Percentiles rank a stretch among this genome's conserved stretches.
These are phyloP conservation scores for Danio albolineatus DNA, from an alignment of 2,797 vertebrate species.

Conservation along the genomic window DNA sequence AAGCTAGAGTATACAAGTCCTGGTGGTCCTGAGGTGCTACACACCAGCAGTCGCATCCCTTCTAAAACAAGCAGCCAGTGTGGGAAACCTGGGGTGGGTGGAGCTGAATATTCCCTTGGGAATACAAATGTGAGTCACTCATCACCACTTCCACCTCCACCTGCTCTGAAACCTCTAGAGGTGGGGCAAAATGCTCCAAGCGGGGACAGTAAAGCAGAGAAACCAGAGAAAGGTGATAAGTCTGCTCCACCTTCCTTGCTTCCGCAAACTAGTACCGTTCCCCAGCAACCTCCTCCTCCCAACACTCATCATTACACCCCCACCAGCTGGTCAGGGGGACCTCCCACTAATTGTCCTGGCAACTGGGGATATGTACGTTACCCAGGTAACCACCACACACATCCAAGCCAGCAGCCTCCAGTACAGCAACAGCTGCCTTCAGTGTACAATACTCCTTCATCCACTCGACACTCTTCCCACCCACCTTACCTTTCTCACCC, in stretches of 20 bases:
- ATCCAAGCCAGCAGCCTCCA: conserved; percentile 78
- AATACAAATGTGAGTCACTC: conserved; percentile 75
- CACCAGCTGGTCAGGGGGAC: conserved; percentile 84
- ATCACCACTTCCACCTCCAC: conserved; percentile 80
- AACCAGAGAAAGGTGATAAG: conserved; percentile 81
- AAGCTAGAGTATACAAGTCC: conserved; percentile 78
- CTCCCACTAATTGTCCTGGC: conserved; percentile 77
- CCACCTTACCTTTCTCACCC: conserved; percentile 81
- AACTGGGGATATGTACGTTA: conserved; percentile 84
- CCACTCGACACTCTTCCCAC: conserved; percentile 78
- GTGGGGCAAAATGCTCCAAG: conserved; percentile 73
- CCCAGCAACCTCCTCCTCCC: conserved; percentile 77
- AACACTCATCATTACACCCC: conserved; percentile 89
- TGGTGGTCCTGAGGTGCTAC: conserved; percentile 66
- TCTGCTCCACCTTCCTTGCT: conserved; percentile 78
- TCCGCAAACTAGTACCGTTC: conserved; percentile 77
- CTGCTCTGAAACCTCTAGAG: conserved; percentile 83
- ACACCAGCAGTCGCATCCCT: conserved; percentile 74
- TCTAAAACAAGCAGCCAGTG: conserved; percentile 79
- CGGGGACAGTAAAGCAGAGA: conserved; percentile 78
- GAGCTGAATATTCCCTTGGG: conserved; percentile 77
- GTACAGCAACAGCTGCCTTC: conserved; percentile 85
- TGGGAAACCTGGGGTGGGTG: conserved; percentile 75
- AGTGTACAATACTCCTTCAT: conserved; percentile 83
- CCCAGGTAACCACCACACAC: conserved; percentile 80